Evolutionary conservation across 2,797 vertebrate genomes (phyloP), one percentile per base, ranked within the genome.

Genomic region (Scomberomorus guttatus): DNA sequence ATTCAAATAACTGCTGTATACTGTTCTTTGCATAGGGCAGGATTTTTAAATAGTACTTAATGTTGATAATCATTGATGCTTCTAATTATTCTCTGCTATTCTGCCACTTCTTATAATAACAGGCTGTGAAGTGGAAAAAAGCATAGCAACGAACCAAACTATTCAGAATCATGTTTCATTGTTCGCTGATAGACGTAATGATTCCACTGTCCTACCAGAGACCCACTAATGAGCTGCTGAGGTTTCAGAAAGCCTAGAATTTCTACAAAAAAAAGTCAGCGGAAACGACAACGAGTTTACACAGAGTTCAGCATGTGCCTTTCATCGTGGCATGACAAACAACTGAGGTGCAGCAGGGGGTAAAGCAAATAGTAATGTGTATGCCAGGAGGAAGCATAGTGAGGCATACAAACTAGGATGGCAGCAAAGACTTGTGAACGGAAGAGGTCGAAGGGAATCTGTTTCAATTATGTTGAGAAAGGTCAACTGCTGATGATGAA

Each of bases 321-420:
- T 90, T 87, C 80, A 87, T 91, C 59, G 54, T 76, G 77, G 65
- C 81, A 83, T 77, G 79, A 87, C 83, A 90, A 90, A 89, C 84
- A 87, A 56, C 65, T 37, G 80, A 74, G 55, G 75, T 82, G 61
- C 87, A 87, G 79, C 69, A 12, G 79, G 86, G 69, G 84, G 83
- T 29, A 72, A 80, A 72, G 77, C 74, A 81, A 88, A 88, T 51
- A 83, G 66, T 75, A 74, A 84, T 37, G 80, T 66, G 74, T 52
- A 37, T 27, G 68, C 72, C 76, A 75, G 66, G 56, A 89, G 68
- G 77, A 77, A 46, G 54, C 34, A 3, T 73, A 8, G 46, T 0
- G 5, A 64, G 56, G 83, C 90, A 89, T 83, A 58, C 60, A 64
- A 90, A 89, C 51, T 5, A 86, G 54, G 50, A 64, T 2, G 4